phyloP scores from a whole-genome alignment of 1,140 invertebrate genomes.

The Dendroctonus valens region DNA sequence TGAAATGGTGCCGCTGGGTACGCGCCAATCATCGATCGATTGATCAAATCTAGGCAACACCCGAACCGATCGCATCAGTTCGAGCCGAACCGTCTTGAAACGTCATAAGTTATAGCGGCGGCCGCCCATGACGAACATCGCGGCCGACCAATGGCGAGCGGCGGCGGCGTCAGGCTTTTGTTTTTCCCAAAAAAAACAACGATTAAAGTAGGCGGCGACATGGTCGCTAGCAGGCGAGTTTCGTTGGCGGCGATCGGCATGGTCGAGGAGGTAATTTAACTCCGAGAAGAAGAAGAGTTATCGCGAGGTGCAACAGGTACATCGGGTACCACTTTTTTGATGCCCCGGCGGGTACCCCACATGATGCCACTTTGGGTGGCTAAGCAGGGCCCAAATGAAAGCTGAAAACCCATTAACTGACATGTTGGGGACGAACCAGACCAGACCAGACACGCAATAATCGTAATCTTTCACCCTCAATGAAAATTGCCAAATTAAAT shows the following conservation, averaged over 20 bases:
- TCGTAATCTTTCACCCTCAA: background rate
- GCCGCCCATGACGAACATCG: conserved; percentile 32
- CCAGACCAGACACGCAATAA: no score
- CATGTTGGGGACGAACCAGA: no score
- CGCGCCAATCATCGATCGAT: no score
- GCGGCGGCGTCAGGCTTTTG: conserved; percentile 28
- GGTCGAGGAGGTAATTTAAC: conserved; percentile 27
- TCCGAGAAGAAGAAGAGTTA: conserved; percentile 4
- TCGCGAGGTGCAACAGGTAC: background rate
- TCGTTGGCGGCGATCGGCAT: conserved; percentile 21
- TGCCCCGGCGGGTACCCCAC: no score
- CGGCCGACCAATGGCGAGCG: conserved; percentile 30
- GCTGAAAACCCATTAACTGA: no score
- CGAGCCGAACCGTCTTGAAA: conserved; percentile 26
- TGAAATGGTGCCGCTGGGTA: no score
- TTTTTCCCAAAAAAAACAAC: conserved; percentile 28
- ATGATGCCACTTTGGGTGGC: no score
- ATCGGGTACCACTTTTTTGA: no score
- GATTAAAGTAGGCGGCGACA: conserved; percentile 35
- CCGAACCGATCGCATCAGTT: no score
- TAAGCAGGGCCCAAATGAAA: no score
- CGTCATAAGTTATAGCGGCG: conserved; percentile 30
- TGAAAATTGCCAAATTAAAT: conserved; percentile 21
- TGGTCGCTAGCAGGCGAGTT: conserved; percentile 27
- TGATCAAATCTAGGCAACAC: conserved; percentile 28